Evolutionary conservation across 2,113 vertebrate genomes (phyloP).

Genomic region (Callospermophilus lateralis): DNA sequence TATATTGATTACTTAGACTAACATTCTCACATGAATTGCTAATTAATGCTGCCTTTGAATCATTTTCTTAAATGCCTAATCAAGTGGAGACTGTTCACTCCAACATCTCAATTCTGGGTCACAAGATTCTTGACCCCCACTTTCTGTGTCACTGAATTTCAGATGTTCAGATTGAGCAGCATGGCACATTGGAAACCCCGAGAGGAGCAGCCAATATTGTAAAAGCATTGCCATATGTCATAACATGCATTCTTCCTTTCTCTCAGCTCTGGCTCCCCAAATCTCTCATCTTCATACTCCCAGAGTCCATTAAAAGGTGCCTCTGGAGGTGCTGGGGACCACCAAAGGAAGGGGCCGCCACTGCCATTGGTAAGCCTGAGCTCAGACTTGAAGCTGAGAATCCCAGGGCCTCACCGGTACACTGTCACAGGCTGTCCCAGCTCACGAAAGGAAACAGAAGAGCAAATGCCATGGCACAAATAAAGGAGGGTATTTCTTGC

Average conservation of each 20-base stretch:
- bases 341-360: slow-evolving; percentile 69
- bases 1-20: background rate
- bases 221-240: background rate
- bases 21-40: background rate
- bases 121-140: background rate
- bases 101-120: background rate
- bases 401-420: slow-evolving; percentile 36
- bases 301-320: slow-evolving; percentile 68
- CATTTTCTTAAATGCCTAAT: background rate
- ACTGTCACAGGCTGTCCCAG: slow-evolving; percentile 59
- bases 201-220: background rate
- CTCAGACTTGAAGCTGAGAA: slow-evolving; percentile 58
- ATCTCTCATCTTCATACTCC: slow-evolving; percentile 73
- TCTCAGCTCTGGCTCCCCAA: background rate
- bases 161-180: background rate
- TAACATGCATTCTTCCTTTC: background rate
- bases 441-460: slow-evolving; percentile 54
- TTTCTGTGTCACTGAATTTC: background rate
- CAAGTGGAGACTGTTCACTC: background rate
- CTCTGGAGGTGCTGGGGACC: slow-evolving; percentile 47
- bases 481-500: slow-evolving; percentile 5
- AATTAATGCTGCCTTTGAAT: background rate
- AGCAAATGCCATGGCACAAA: background rate
- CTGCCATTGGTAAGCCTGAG: slow-evolving; percentile 59
- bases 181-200: background rate